A percentile compares a stretch with the other conserved stretches of the same genome.
Conservation (phyloP, 1,140 invertebrate genomes). For the Zeugodacus cucurbitae region DNA sequence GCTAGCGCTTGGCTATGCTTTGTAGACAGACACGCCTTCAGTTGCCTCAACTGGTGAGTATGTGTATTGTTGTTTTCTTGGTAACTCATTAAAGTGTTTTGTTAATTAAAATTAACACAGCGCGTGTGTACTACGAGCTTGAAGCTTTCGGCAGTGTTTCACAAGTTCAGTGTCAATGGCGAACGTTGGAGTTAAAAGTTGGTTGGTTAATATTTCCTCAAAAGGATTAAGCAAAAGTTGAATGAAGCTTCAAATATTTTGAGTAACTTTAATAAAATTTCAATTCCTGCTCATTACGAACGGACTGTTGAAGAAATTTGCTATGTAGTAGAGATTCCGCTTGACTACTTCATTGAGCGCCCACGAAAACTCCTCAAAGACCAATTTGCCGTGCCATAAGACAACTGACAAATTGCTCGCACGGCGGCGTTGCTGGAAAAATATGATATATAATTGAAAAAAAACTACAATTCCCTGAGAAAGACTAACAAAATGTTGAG, state of each 20-base stretch:
- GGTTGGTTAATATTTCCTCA: neutral
- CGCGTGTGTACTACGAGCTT: neutral
- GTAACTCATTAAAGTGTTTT: conserved; percentile 27
- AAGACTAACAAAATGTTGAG: neutral
- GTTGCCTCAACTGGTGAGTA: neutral
- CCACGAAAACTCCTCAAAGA: neutral
- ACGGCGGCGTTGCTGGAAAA: neutral
- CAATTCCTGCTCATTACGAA: neutral
- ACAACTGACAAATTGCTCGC: conserved; percentile 18
- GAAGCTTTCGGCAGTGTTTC: neutral
- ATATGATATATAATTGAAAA: neutral
- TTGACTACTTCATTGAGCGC: neutral
- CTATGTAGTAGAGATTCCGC: neutral
- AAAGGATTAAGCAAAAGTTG: too few relatives aligned
- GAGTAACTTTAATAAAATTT: neutral
- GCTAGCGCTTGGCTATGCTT: neutral
- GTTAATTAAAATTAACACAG: conserved; percentile 29
- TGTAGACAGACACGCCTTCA: neutral
- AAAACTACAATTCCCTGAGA: neutral
- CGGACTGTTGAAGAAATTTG: neutral
- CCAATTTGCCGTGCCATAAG: conserved; percentile 6
- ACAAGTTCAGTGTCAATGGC: neutral
- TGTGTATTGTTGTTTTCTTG: neutral
- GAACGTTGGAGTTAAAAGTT: neutral
- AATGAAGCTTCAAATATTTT: neutral